Conservation (phyloP, 2,888 invertebrate species). For the Eudemis profundana region DNA sequence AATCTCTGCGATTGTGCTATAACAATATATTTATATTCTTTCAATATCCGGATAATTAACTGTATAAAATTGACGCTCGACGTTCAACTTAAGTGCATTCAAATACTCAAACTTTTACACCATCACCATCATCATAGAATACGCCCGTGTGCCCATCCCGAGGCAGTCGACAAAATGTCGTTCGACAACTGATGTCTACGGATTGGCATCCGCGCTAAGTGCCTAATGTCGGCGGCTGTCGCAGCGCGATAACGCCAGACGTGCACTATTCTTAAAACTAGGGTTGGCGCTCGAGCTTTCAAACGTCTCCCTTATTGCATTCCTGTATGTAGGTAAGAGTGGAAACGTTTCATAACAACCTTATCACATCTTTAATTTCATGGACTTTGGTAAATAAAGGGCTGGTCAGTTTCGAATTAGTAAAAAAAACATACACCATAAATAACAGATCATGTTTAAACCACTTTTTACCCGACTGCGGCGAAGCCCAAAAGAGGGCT, state of each 20-base stretch:
- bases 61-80: not conserved
- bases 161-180: slow-evolving; percentile 34
- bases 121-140: slow-evolving; percentile 5
- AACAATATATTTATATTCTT: too few species aligned
- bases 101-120: not conserved
- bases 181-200: slow-evolving; percentile 30
- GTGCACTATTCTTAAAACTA: slow-evolving; percentile 57
- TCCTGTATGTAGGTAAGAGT: too few species aligned
- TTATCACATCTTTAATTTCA: too few species aligned
- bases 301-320: too few species aligned
- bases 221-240: slow-evolving; percentile 50
- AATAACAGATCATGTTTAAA: too few species aligned
- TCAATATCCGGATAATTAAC: not conserved
- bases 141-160: not conserved
- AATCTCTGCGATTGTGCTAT: too few species aligned
- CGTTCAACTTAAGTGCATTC: not conserved
- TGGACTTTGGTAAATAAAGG: too few species aligned
- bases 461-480: too few species aligned
- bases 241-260: slow-evolving; percentile 54
- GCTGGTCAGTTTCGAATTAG: too few species aligned
- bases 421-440: too few species aligned
- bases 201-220: slow-evolving; percentile 36
- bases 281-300: slow-evolving; percentile 48
- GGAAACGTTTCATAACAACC: too few species aligned
- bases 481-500: too few species aligned